These are phyloP conservation scores for Spilarctia lutea DNA, from an alignment of 2,888 invertebrate genomes.

Conservation along the genomic window DNA sequence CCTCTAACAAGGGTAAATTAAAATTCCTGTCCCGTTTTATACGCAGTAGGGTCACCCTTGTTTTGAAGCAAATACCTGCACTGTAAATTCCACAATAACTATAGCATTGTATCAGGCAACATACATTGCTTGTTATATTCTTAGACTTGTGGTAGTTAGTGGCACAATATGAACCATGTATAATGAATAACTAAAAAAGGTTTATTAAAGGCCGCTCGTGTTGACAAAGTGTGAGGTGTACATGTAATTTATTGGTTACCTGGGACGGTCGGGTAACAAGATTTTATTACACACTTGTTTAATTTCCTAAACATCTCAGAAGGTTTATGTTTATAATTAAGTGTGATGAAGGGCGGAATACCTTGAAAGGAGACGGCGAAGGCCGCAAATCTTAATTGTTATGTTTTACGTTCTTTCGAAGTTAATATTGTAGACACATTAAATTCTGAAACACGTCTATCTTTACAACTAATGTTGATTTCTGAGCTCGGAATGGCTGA, in stretches of 20 bases:
- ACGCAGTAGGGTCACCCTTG: slow-evolving; percentile 62
- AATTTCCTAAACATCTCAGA: slow-evolving; percentile 63
- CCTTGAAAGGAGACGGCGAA: slow-evolving; percentile 25
- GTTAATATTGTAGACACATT: not conserved
- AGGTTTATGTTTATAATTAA: slow-evolving; percentile 59
- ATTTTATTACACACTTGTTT: slow-evolving; percentile 72
- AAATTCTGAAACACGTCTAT: not conserved
- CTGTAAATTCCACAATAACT: slow-evolving; percentile 20
- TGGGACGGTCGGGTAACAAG: slow-evolving; percentile 59
- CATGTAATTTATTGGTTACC: slow-evolving; percentile 65
- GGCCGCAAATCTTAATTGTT: slow-evolving; percentile 33
- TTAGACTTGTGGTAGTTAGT: not conserved
- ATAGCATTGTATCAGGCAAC: not conserved
- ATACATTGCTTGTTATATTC: slow-evolving; percentile 18
- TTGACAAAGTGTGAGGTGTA: slow-evolving; percentile 54
- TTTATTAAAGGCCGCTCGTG: slow-evolving; percentile 27
- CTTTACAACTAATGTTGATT: not conserved
- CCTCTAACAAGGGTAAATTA: slow-evolving; percentile 79
- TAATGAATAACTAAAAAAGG: not conserved
- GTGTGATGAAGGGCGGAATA: slow-evolving; percentile 45
- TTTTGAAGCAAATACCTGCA: slow-evolving; percentile 43
- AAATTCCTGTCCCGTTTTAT: slow-evolving; percentile 74
- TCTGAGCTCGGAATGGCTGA: not conserved
- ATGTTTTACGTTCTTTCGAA: not conserved
- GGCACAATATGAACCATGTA: slow-evolving; percentile 19